These are phyloP conservation scores for Astur gentilis DNA, from an alignment of 2,113 vertebrate species.

Conservation along the genomic window DNA sequence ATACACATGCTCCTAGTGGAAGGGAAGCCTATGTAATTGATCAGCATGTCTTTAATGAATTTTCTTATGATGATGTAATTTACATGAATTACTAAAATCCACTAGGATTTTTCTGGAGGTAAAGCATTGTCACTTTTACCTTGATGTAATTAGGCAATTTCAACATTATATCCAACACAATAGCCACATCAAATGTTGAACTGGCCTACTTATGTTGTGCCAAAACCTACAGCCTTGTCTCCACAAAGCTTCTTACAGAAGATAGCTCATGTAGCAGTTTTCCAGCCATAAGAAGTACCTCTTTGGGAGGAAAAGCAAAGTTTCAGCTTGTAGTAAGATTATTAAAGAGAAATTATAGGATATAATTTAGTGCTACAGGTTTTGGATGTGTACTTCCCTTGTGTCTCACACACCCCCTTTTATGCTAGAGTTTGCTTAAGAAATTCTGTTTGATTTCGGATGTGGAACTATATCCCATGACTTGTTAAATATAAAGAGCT, in stretches of 20 bases:
- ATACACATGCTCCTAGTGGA: background rate
- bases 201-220: background rate
- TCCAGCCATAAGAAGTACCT: background rate
- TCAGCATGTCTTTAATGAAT: background rate
- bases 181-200: background rate
- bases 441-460: background rate
- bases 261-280: background rate
- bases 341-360: background rate
- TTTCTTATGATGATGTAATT: background rate
- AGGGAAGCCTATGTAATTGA: background rate
- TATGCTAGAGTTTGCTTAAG: background rate
- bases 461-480: background rate
- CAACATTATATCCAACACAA: background rate
- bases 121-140: background rate
- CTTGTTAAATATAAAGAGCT: background rate
- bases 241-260: background rate
- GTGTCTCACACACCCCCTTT: background rate
- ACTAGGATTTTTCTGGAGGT: background rate
- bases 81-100: background rate
- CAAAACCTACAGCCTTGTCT: background rate
- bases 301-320: background rate
- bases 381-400: background rate
- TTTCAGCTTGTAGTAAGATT: background rate
- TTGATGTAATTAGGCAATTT: background rate
- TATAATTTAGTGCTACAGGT: background rate